Base-by-base conservation (phyloP, 2,113 vertebrate genomes). In the Dipodomys stephensi region DNA sequence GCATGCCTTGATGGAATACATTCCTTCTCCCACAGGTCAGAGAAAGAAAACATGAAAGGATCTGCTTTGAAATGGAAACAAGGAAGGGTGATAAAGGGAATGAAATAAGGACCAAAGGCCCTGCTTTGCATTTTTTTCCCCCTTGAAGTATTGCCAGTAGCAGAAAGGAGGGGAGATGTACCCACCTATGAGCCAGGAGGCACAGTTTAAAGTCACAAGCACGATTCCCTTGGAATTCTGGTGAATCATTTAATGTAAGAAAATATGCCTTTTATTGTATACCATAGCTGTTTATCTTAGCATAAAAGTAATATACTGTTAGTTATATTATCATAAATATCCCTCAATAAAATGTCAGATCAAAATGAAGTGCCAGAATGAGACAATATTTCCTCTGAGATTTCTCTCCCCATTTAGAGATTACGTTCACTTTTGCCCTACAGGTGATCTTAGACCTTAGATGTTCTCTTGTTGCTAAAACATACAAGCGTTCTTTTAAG, bases 31-130 rank as follows among this genome's bases (percentile, higher is more conserved):
- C 39, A 35, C 2, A 81, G 72, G 53, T 57, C 53, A 19, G 53
- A 57, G 15, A 57, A 57, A 57, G 15, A 57, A 57, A 57, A 57
- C 53, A 20, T 69, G 35, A 28, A 69, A 73, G 16, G 0, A 8
- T 73, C 46, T 81, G 19, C 86, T 95, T 95, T 94, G 83, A 93
- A 96, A 82, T 96, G 90, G 73, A 95, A 94, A 88, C 91, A 60
- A 82, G 32, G 44, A 74, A 81, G 19, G 28, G 27, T 39, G 83
- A 73, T 30, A 44, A 74, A 68, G 72, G 27, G 60, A 83, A 71
- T 80, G 8, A 87, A 80, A 68, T 46, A n/a, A 76, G 62, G 79
- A 53, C 44, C 32, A 30, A 89, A 94, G 67, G 67, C 39, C 44
- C 0, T 49, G 20, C 53, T 68, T 85, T 93, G 80, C 39, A 20